Base-by-base conservation (phyloP, 2,113 vertebrate species). In the Gopherus evgoodei region DNA sequence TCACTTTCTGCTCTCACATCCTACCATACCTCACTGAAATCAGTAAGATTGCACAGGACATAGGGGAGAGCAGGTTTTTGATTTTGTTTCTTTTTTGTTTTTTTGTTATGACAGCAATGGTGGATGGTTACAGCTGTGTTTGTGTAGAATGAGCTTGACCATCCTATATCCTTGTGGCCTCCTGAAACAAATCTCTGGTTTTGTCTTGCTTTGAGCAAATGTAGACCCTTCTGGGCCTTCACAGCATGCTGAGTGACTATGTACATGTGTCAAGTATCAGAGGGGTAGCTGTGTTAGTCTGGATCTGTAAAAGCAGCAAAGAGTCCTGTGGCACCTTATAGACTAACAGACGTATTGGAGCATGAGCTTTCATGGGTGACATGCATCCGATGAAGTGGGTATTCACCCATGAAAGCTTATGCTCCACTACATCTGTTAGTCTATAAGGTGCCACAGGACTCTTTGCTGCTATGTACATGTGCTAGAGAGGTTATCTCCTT, bases 21-120 rank as follows among this genome's bases (percentile, higher is more conserved):
- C 35, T 25, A 10, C 19, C 0, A 38, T 38, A 2, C 35, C 25
- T 81, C 38, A n/a, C 52, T 84, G 84, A 88, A 86, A 69, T 76
- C 31, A 38, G 0, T 59, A 27, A 54, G 85, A 53, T 17, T 1
- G 2, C 54, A 38, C 29, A 29, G 19, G 1, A 1, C 22, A 29
- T 82, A 75, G 78, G 13, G 49, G 14, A 54, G 31, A 87, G 49
- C 8, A 50, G 22, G 42, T 27, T 35, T 44, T 2, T 6, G 13
- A 6, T 44, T 44, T 44, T 44, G 42, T 44, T 44, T 44, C 44
- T 44, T 44, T 44, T 44, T 49, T 49, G 3, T 44, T 47, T 88
- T 5, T 44, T 57, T 47, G 24, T 19, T 87, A 31, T 86, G 25
- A 31, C 27, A 79, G 12, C 87, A 87, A 38, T 38, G n/a, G 42